Evolutionary conservation across 1,140 invertebrate genomes (phyloP).

Genomic region (Acromyrmex charruanus): DNA sequence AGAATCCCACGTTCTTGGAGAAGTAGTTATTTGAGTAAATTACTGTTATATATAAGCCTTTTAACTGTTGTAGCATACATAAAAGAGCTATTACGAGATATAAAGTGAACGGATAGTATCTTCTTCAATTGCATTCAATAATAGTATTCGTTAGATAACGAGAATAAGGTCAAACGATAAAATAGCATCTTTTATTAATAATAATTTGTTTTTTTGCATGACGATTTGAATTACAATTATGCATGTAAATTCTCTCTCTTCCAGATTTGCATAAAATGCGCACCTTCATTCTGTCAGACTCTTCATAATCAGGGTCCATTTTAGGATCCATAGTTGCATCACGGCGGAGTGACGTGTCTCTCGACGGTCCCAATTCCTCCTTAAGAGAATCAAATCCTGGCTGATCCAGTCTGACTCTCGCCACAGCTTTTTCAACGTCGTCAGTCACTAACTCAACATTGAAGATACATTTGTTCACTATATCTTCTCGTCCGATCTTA

Average conservation of each 20-base stretch:
- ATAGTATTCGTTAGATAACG: not conserved
- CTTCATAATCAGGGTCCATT: constrained; percentile 90
- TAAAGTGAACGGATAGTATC: constrained; percentile 16
- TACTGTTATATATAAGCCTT: constrained; percentile 38
- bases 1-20: constrained; percentile 32
- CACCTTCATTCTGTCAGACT: constrained; percentile 85
- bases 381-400: constrained; percentile 92
- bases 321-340: constrained; percentile 90
- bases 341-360: constrained; percentile 88
- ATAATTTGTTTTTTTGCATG: not conserved
- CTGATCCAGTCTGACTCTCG: constrained; percentile 92
- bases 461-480: constrained; percentile 96
- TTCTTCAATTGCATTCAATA: constrained; percentile 31
- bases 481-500: constrained; percentile 96
- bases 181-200: constrained; percentile 4
- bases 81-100: constrained; percentile 26
- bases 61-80: constrained; percentile 30
- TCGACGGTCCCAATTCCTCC: constrained; percentile 91
- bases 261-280: constrained; percentile 35
- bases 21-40: constrained; percentile 45
- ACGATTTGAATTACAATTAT: not conserved
- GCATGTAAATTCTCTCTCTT: not conserved
- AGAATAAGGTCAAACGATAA: not conserved
- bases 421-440: constrained; percentile 92
- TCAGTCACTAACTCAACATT: constrained; percentile 94